These are phyloP conservation scores for Sinotaia quadrata DNA, from an alignment of 2,888 invertebrate species.

Conservation along the genomic window DNA sequence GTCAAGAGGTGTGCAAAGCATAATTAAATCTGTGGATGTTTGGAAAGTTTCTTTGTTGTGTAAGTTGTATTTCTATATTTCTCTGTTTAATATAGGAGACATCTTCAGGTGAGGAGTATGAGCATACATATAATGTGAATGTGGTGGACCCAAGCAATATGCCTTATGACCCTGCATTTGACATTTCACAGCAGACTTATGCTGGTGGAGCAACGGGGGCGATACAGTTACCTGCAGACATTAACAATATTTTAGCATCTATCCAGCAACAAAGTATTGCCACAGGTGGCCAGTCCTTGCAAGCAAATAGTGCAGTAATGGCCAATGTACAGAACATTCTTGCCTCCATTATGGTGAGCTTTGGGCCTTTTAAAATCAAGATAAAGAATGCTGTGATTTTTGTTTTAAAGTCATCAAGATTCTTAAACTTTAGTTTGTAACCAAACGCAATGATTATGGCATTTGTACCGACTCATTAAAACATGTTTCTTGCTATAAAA, in stretches of 20 bases:
- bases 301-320: conserved; percentile 41
- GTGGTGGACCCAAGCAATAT: conserved; percentile 35
- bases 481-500: too few species aligned
- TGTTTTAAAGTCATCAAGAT: not conserved
- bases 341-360: conserved; percentile 55
- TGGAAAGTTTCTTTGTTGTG: not conserved
- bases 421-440: too few species aligned
- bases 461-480: too few species aligned
- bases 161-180: conserved; percentile 36
- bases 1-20: too few species aligned
- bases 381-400: not conserved
- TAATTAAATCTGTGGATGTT: too few species aligned
- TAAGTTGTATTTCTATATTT: not conserved
- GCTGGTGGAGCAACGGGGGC: not conserved
- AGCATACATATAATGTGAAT: conserved; percentile 37
- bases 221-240: conserved; percentile 55
- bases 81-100: conserved; percentile 31
- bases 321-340: conserved; percentile 59
- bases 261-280: conserved; percentile 47
- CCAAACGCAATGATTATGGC: too few species aligned
- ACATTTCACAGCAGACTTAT: conserved; percentile 30
- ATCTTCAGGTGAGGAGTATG: conserved; percentile 38
- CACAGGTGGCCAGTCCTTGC: conserved; percentile 31
- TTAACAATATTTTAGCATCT: conserved; percentile 55
- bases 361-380: not conserved